A percentile compares a stretch with the other conserved stretches of the same genome.
Evolutionary conservation across 1,140 invertebrate genomes (phyloP).

Genomic region (Colletes latitarsis): DNA sequence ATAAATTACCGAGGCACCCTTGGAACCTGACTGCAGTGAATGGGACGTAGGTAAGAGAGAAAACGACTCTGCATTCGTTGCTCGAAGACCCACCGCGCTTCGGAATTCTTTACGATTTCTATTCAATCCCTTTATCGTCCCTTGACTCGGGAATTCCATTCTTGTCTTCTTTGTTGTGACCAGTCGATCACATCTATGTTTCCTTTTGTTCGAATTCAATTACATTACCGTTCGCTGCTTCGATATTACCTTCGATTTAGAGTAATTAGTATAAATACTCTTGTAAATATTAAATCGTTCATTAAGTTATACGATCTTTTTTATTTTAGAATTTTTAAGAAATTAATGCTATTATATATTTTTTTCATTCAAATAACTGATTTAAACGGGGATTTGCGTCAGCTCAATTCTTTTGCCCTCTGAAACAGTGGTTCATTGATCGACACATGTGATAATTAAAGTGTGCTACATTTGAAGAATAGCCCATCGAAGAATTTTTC

Average conservation of each 20-base stretch:
- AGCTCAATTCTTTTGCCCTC: too few relatives aligned
- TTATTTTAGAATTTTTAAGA: too few relatives aligned
- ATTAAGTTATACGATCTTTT: too few relatives aligned
- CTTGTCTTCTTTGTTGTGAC: neutral
- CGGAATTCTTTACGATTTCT: conserved; percentile 63
- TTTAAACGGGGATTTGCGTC: too few relatives aligned
- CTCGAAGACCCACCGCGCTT: conserved; percentile 51
- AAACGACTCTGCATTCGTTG: conserved; percentile 40
- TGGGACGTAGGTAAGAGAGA: conserved; percentile 48
- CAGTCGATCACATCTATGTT: conserved; percentile 7
- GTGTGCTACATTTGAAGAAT: too few relatives aligned
- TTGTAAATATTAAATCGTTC: too few relatives aligned
- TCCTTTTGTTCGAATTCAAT: neutral
- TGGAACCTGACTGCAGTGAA: conserved; percentile 28
- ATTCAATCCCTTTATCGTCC: conserved; percentile 59
- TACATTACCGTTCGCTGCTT: neutral
- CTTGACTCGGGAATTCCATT: conserved; percentile 52
- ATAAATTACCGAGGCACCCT: conserved; percentile 60
- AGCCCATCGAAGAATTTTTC: too few relatives aligned
- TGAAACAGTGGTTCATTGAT: too few relatives aligned
- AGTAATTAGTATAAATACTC: neutral
- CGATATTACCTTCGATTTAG: too few relatives aligned
- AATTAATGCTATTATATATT: too few relatives aligned
- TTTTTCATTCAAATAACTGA: too few relatives aligned
- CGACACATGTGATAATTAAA: too few relatives aligned